A percentile compares a stretch with the other conserved stretches of the same genome.
phyloP scores from a whole-genome alignment of 2,113 vertebrate genomes.

The Dicerorhinus sumatrensis region DNA sequence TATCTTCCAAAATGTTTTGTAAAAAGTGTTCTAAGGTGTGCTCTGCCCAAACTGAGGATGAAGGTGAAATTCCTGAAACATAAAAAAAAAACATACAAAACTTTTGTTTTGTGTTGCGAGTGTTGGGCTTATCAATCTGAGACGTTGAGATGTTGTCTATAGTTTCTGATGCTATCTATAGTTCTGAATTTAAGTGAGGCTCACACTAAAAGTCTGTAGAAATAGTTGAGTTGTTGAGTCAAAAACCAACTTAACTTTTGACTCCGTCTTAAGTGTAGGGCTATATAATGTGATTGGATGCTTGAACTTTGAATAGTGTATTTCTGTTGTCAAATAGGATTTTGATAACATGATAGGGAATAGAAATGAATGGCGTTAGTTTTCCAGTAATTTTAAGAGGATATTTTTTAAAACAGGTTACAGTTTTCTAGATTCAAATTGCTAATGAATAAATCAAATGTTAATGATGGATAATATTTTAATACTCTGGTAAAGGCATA shows the following conservation, averaged over 20 bases:
- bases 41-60: not conserved
- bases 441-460: conserved; percentile 36
- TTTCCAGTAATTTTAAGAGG: conserved; percentile 45
- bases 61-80: not conserved
- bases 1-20: not conserved
- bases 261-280: not conserved
- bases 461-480: conserved; percentile 64
- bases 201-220: not conserved
- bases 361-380: not conserved
- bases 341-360: not conserved
- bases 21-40: not conserved
- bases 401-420: not conserved
- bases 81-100: not conserved
- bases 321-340: not conserved
- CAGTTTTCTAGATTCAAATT: conserved; percentile 43
- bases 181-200: not conserved
- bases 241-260: conserved; percentile 6
- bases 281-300: not conserved
- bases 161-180: not conserved
- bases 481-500: conserved; percentile 42
- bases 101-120: not conserved
- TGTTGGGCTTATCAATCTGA: not conserved
- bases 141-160: not conserved
- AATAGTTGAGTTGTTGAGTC: not conserved
- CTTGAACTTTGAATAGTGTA: not conserved